Evolutionary conservation across 2,888 invertebrate genomes (phyloP).

Genomic region (Coenonympha glycerion): DNA sequence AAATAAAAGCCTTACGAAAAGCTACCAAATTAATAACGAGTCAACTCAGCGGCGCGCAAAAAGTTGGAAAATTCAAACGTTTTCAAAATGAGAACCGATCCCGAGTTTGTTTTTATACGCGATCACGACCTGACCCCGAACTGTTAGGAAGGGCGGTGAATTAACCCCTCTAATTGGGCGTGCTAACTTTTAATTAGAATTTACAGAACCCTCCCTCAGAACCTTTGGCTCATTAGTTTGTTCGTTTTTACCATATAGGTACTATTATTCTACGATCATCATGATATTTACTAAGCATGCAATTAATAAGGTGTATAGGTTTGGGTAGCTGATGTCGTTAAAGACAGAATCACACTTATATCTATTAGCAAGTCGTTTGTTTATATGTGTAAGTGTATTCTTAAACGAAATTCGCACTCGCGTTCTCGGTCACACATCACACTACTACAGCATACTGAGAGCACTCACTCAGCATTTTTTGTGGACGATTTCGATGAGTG

Average conservation of each 20-base stretch:
- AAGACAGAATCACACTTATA: too few species aligned
- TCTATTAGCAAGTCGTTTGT: too few species aligned
- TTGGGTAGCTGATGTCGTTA: too few species aligned
- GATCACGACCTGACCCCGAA: constrained; percentile 12
- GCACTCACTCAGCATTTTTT: too few species aligned
- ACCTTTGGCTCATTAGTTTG: constrained; percentile 7
- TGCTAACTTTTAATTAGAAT: constrained; percentile 31
- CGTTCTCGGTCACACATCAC: too few species aligned
- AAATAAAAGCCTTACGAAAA: not conserved
- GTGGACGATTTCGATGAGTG: too few species aligned
- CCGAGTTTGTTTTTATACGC: constrained; percentile 11
- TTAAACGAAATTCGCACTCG: too few species aligned
- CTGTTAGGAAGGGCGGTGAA: constrained; percentile 10
- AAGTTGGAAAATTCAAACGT: not conserved
- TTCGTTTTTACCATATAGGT: constrained; percentile 1
- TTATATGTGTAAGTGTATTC: too few species aligned
- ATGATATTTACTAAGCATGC: too few species aligned
- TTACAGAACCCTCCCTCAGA: constrained; percentile 21
- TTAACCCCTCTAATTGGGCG: constrained; percentile 21
- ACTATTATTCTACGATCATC: too few species aligned
- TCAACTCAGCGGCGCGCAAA: not conserved
- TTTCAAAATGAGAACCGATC: not conserved
- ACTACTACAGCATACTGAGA: too few species aligned
- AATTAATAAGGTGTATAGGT: too few species aligned
- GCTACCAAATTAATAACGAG: not conserved